Evolutionary conservation across 1,140 invertebrate genomes (phyloP), one percentile per base, ranked within the genome.

Genomic region (Bombus confusus): DNA sequence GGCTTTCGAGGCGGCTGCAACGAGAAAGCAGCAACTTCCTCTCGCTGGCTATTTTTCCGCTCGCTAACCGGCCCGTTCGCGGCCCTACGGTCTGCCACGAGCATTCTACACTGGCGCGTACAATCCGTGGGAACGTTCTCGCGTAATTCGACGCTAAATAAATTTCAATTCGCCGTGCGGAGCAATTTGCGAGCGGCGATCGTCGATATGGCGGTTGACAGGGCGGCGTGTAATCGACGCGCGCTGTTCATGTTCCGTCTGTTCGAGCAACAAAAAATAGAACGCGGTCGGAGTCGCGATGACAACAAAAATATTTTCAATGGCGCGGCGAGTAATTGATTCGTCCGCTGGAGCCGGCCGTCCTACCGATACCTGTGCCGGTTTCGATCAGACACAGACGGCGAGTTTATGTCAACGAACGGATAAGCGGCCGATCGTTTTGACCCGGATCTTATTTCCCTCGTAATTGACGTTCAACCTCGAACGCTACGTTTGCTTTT

Each of bases 261-360:
- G 8, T n/a, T 13, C 34, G 13, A 8, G 15, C 13, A 15, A 13
- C 6, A 64, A 69, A 37, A 80, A 59, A 72, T 80, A 39, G 68
- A 64, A 68, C 31, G 39, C 31, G 25, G 25, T 5, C 39, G n/a
- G 62, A 79, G 37, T 37, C 31, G 5, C 64, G 43, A 34, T 43
- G 69, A 43, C 47, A 81, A 81, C 47, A 62, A 81, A 62, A 73
- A 81, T 81, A 81, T 81, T 81, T 73, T 81, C 39, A 31, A 37
- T 71, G 3, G 31, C 66, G 25, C 41, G 25, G 43, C 37, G 18
- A 18, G 52, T 81, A 81, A 81, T 73, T 62, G 69, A 81, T 71
- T 80, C 43, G 31, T 80, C 28, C 43, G 43, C 41, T 74, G 9
- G 31, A 41, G 39, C 71, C n/a, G 9, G 3, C 28, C 15, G 57